These are phyloP conservation scores for Bombus waltoni DNA, from an alignment of 1,140 invertebrate species.

Conservation along the genomic window DNA sequence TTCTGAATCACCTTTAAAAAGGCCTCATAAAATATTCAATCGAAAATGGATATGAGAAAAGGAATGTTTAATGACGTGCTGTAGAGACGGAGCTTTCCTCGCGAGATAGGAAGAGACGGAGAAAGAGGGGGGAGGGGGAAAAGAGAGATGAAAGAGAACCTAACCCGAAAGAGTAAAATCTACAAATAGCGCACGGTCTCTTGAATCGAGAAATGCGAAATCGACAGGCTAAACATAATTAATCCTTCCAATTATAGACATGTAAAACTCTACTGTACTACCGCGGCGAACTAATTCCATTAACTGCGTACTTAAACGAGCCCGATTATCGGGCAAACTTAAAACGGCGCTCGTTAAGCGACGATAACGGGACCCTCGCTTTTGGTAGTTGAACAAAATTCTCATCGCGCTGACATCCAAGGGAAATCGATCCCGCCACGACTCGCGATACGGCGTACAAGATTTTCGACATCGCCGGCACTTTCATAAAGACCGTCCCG, in stretches of 20 bases:
- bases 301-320: conserved; percentile 24
- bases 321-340: conserved; percentile 7
- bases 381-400: conserved; percentile 15
- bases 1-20: conserved; percentile 31
- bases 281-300: conserved; percentile 11
- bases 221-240: conserved; percentile 45
- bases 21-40: conserved; percentile 45
- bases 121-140: no score
- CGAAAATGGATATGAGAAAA: conserved; percentile 38
- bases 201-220: not conserved
- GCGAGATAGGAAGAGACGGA: not conserved
- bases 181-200: not conserved
- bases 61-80: conserved; percentile 30
- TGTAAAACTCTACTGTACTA: conserved; percentile 5
- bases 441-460: not conserved
- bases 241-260: conserved; percentile 29
- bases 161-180: not conserved
- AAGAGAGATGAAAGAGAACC: not conserved
- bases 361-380: conserved; percentile 21
- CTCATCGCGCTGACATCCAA: conserved; percentile 17
- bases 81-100: not conserved
- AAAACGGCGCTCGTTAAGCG: conserved; percentile 37
- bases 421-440: conserved; percentile 16
- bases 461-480: conserved; percentile 18
- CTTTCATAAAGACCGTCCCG: not conserved